These are phyloP conservation scores for Idris sp. DNA, from an alignment of 1,140 invertebrate genomes.

Conservation along the genomic window DNA sequence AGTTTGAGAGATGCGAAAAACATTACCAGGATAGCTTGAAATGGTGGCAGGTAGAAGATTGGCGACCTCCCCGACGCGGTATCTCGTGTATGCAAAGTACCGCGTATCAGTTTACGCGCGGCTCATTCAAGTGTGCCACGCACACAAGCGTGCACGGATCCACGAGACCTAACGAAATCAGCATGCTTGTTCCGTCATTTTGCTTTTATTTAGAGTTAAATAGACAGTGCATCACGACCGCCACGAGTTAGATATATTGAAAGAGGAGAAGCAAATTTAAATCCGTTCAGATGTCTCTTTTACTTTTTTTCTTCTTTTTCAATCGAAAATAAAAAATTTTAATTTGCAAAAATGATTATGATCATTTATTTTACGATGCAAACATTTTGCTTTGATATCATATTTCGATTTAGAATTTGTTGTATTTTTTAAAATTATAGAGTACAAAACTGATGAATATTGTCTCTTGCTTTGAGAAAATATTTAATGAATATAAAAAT, in stretches of 20 bases:
- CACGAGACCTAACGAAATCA: slow-evolving; percentile 32
- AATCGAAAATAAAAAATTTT: no score
- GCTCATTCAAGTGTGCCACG: slow-evolving; percentile 57
- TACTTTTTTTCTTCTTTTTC: no score
- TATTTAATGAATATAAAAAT: no score
- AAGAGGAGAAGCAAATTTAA: slow-evolving; percentile 37
- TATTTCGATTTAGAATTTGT: no score
- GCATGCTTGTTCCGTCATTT: slow-evolving; percentile 50
- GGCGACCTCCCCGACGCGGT: slow-evolving; percentile 70
- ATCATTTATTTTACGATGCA: no score
- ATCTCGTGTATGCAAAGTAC: slow-evolving; percentile 65
- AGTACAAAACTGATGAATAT: no score
- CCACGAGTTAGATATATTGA: slow-evolving; percentile 38
- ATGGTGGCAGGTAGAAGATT: slow-evolving; percentile 75
- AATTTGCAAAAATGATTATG: no score
- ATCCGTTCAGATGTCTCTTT: slow-evolving; percentile 27
- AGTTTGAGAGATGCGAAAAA: no score
- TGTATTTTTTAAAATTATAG: no score
- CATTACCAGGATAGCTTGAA: slow-evolving; percentile 39
- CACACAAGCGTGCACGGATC: slow-evolving; percentile 11
- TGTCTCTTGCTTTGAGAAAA: no score
- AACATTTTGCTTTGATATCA: no score
- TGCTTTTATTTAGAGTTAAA: slow-evolving; percentile 54
- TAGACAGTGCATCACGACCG: slow-evolving; percentile 26
- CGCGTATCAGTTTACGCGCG: slow-evolving; percentile 71